Evolutionary conservation across 2,888 invertebrate genomes (phyloP).

Genomic region (Ariolimax columbianus): DNA sequence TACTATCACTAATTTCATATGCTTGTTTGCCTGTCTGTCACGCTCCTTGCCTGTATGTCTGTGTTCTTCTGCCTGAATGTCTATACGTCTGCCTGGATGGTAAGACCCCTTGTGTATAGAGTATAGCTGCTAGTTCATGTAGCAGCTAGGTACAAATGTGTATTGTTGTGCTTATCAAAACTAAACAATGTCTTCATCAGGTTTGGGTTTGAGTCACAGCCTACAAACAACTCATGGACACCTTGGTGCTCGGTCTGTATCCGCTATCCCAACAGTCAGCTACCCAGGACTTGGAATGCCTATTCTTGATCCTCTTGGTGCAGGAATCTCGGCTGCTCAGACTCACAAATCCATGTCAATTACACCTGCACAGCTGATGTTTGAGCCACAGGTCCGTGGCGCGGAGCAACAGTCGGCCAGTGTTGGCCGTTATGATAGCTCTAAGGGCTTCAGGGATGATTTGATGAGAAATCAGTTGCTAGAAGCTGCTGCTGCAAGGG

Average conservation of each 20-base stretch:
- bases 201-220: slow-evolving; percentile 61
- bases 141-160: no score
- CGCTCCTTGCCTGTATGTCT: no score
- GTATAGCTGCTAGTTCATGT: no score
- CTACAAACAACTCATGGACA: slow-evolving; percentile 56
- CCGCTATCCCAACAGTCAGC: slow-evolving; percentile 62
- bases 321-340: slow-evolving; percentile 59
- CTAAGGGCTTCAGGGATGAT: slow-evolving; percentile 28
- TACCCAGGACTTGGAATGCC: slow-evolving; percentile 62
- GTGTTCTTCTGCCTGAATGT: no score
- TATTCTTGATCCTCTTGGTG: slow-evolving; percentile 61
- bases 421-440: slow-evolving; percentile 30
- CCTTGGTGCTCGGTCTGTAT: slow-evolving; percentile 61
- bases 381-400: slow-evolving; percentile 57
- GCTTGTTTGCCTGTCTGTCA: no score
- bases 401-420: slow-evolving; percentile 50
- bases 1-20: no score
- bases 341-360: slow-evolving; percentile 66
- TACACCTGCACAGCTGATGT: slow-evolving; percentile 61
- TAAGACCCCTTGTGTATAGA: no score
- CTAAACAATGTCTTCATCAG: neutral
- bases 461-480: slow-evolving; percentile 41
- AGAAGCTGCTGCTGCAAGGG: slow-evolving; percentile 39
- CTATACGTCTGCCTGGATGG: no score
- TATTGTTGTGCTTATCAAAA: no score